Percentiles rank a stretch among this genome's conserved stretches.
Conservation (phyloP, 2,797 vertebrate genomes). For the Chaetodon trifasciatus region DNA sequence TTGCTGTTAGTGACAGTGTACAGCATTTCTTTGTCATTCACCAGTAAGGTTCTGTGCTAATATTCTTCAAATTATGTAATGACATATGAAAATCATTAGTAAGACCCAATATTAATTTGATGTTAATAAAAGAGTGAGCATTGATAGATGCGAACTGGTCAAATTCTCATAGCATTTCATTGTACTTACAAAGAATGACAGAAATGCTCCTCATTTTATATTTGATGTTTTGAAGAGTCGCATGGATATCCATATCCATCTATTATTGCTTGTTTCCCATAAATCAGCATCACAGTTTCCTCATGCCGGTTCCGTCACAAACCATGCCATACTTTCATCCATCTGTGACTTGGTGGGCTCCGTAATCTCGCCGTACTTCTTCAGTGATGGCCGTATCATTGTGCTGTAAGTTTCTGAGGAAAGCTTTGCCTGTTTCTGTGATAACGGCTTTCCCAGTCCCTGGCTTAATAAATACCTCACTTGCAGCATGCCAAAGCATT, state of each 20-base stretch:
- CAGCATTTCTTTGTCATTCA: constrained; percentile 73
- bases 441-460: constrained; percentile 69
- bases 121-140: neutral
- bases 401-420: constrained; percentile 82
- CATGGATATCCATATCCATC: constrained; percentile 78
- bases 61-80: constrained; percentile 21
- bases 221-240: constrained; percentile 58
- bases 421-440: constrained; percentile 84
- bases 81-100: constrained; percentile 11
- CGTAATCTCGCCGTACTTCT: constrained; percentile 79
- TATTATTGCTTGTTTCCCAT: constrained; percentile 79
- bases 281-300: constrained; percentile 78
- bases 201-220: constrained; percentile 62
- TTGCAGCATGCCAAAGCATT: constrained; percentile 74
- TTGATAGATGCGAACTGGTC: neutral
- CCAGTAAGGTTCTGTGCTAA: constrained; percentile 25
- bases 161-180: constrained; percentile 19
- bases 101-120: neutral
- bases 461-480: constrained; percentile 65
- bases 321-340: constrained; percentile 81
- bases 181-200: constrained; percentile 66
- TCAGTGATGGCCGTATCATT: constrained; percentile 81
- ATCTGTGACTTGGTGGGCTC: constrained; percentile 84
- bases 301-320: constrained; percentile 82
- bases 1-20: constrained; percentile 30